These are phyloP conservation scores for Hassar affinis DNA, from an alignment of 2,113 vertebrate genomes.

Conservation along the genomic window DNA sequence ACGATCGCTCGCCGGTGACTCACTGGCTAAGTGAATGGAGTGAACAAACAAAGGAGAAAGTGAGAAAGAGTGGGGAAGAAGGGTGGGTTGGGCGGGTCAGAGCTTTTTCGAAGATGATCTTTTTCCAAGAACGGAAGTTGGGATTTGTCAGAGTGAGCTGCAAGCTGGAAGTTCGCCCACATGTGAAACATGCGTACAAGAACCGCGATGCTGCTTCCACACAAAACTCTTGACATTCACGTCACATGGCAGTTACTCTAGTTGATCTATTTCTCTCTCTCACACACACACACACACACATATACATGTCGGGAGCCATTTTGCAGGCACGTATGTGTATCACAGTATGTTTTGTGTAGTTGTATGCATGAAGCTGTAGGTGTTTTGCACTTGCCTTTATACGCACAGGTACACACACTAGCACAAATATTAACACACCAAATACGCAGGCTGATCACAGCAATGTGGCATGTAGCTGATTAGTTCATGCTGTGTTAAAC, in stretches of 20 bases:
- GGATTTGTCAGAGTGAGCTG: conserved; percentile 43
- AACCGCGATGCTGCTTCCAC: conserved; percentile 10
- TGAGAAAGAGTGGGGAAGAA: conserved; percentile 2
- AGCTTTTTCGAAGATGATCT: conserved; percentile 27
- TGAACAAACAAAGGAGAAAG: conserved; percentile 16
- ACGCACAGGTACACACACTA: neutral
- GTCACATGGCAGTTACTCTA: conserved; percentile 3
- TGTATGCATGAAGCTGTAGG: neutral
- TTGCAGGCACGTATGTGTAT: neutral
- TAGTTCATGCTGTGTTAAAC: conserved; percentile 16
- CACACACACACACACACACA: conserved; percentile 9
- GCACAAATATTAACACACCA: neutral
- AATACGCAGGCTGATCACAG: conserved; percentile 18
- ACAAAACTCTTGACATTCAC: neutral
- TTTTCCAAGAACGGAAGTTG: conserved; percentile 41
- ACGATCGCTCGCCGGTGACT: conserved; percentile 31
- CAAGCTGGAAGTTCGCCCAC: conserved; percentile 30
- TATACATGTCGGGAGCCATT: neutral
- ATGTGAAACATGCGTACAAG: conserved; percentile 37
- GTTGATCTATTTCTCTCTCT: too few relatives aligned
- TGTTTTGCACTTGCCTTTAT: neutral
- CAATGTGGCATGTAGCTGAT: neutral
- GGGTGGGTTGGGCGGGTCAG: too few relatives aligned
- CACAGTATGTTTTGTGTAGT: neutral
- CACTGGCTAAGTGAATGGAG: conserved; percentile 38